A percentile compares a stretch with the other conserved stretches of the same genome.
Conservation (phyloP, 2,797 vertebrate genomes). For the Takifugu ocellatus region DNA sequence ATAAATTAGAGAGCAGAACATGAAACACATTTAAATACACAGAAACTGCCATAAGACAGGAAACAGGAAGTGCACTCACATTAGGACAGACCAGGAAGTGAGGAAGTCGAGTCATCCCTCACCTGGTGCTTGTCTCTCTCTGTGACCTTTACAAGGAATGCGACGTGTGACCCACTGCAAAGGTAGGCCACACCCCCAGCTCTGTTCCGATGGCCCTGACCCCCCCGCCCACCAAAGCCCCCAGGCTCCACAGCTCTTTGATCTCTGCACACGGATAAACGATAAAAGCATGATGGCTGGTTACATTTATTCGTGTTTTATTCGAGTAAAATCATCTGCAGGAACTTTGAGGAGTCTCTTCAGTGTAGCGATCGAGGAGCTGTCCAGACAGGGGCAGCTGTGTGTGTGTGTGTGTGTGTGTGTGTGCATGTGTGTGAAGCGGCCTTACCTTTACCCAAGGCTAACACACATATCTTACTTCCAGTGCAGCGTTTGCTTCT, state of each 20-base stretch:
- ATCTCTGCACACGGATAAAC: background rate
- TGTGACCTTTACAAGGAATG: slow-evolving; percentile 96
- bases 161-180: slow-evolving; percentile 98
- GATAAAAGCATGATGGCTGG: background rate
- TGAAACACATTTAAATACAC: slow-evolving; percentile 1
- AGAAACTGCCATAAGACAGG: slow-evolving; percentile 11
- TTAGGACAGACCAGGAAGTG: slow-evolving; percentile 39
- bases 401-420: slow-evolving; percentile 37
- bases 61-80: slow-evolving; percentile 45
- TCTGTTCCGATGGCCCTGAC: slow-evolving; percentile 1
- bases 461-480: too few relatives aligned
- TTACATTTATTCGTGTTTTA: too few relatives aligned
- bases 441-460: slow-evolving; percentile 44
- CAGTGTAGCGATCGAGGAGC: slow-evolving; percentile 46
- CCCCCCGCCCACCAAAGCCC: slow-evolving; percentile 4
- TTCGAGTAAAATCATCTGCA: too few relatives aligned
- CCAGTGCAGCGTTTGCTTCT: slow-evolving; percentile 13
- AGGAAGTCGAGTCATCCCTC: slow-evolving; percentile 71
- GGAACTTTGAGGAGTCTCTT: background rate
- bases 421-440: slow-evolving; percentile 40
- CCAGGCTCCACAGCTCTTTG: slow-evolving; percentile 75
- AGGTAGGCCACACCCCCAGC: slow-evolving; percentile 82
- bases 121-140: slow-evolving; percentile 92
- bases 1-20: slow-evolving; percentile 1
- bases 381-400: slow-evolving; percentile 52